A percentile compares a stretch with the other conserved stretches of the same genome.
These are phyloP conservation scores for Drosophila elegans DNA, from an alignment of 1,140 invertebrate genomes.

Conservation along the genomic window DNA sequence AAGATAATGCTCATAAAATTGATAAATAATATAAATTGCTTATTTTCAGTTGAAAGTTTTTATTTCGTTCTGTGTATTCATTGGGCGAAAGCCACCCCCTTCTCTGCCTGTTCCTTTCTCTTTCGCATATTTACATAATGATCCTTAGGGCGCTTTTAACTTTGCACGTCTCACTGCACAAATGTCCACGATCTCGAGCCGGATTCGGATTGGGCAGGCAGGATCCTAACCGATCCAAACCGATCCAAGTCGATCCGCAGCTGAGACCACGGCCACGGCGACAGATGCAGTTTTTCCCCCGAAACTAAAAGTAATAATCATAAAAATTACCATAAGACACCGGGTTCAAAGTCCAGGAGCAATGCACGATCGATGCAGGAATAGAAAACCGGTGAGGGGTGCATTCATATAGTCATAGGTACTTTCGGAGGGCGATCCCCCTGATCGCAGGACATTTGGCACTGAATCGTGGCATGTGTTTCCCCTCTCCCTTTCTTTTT, in stretches of 20 bases:
- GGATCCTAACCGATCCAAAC: neutral
- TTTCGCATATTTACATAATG: slow-evolving; percentile 54
- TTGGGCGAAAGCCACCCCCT: slow-evolving; percentile 4
- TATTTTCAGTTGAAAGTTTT: too few relatives aligned
- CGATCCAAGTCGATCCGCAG: slow-evolving; percentile 6
- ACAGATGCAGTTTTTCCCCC: slow-evolving; percentile 77
- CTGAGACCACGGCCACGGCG: slow-evolving; percentile 15
- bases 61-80: neutral
- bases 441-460: slow-evolving; percentile 37
- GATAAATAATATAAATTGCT: too few relatives aligned
- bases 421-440: neutral
- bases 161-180: slow-evolving; percentile 73
- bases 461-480: slow-evolving; percentile 75
- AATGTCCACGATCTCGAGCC: neutral
- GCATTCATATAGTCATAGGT: neutral
- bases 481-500: slow-evolving; percentile 7
- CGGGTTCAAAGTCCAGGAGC: slow-evolving; percentile 19
- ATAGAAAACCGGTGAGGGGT: neutral
- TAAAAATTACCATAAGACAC: slow-evolving; percentile 78
- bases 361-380: slow-evolving; percentile 1
- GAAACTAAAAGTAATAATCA: slow-evolving; percentile 62
- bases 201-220: slow-evolving; percentile 4
- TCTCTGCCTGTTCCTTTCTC: neutral
- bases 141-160: slow-evolving; percentile 67
- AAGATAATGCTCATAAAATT: too few relatives aligned